Base-by-base conservation (phyloP, 2,113 vertebrate species). In the Xenus cinereus region DNA sequence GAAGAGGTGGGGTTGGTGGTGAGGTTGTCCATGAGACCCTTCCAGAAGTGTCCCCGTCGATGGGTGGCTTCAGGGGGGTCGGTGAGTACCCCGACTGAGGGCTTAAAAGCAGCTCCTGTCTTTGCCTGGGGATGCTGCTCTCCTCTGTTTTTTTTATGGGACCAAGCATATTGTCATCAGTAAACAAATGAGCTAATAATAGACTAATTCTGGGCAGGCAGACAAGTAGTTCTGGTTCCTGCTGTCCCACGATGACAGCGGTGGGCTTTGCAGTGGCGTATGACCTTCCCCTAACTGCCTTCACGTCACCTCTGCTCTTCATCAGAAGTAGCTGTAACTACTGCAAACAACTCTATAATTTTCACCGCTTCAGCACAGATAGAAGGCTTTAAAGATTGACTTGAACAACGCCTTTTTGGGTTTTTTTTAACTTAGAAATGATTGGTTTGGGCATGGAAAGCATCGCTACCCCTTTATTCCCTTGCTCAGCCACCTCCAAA, bases 201-300 rank as follows among this genome's bases (percentile, higher is more conserved):
- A 4, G 48, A 2, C 5, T 57, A 37, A 64, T 87, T 81, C 54
- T 63, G 48, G 87, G 57, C 37, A 59, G 37, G 7, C 54, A 67
- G 80, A 26, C 12, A 35, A 66, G 63, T 33, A 12, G 54, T 73
- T 32, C 37, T 83, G 39, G 0, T 27, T 48, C 23, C 45, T 17
- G 3, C 82, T 15, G 5, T 50, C 51, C 73, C 74, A 10, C 2
- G 0, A 0, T 4, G 46, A 27, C 51, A 50, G 54, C 45, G 54
- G 18, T 6, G 39, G 60, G 76, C 63, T 81, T 41, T 28, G 56
- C 45, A 30, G 63, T 8, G 51, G 6, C 19, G 0, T 3, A 5
- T 4, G 54, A 35, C 56, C 53, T 73, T 39, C 39, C 56, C 3
- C 10, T 28, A 20, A 4, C 64, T 12, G 12, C 5, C 6, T 35